These are phyloP conservation scores for Lasioglossum morio DNA, from an alignment of 2,888 invertebrate species.

Conservation along the genomic window DNA sequence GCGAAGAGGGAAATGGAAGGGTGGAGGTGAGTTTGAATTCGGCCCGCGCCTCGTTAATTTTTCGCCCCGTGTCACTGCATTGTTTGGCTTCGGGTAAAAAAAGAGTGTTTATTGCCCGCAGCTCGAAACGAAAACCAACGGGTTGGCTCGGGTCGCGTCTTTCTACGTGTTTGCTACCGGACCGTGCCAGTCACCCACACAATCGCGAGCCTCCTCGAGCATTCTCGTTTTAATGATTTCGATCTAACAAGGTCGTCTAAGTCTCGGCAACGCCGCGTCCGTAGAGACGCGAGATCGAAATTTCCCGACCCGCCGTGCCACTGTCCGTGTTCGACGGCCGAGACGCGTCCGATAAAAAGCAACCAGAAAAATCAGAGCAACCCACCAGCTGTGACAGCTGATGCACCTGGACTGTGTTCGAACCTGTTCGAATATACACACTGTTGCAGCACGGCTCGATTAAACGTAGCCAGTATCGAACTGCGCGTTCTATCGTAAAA, in stretches of 20 bases:
- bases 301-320: neutral
- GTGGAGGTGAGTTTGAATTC: slow-evolving; percentile 67
- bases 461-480: too few species aligned
- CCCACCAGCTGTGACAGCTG: neutral
- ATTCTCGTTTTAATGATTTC: slow-evolving; percentile 75
- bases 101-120: slow-evolving; percentile 71
- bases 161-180: slow-evolving; percentile 41
- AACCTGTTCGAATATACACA: neutral
- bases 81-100: slow-evolving; percentile 66
- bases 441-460: too few species aligned
- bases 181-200: slow-evolving; percentile 38
- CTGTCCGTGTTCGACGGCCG: slow-evolving; percentile 40
- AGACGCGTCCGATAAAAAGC: slow-evolving; percentile 17
- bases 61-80: slow-evolving; percentile 76
- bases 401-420: neutral
- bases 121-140: slow-evolving; percentile 69
- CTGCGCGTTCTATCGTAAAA: too few species aligned
- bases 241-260: slow-evolving; percentile 71
- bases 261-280: slow-evolving; percentile 8
- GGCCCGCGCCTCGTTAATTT: slow-evolving; percentile 77
- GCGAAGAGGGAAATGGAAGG: slow-evolving; percentile 29
- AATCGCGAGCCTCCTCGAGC: slow-evolving; percentile 52
- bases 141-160: slow-evolving; percentile 25
- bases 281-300: slow-evolving; percentile 31
- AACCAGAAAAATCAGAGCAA: neutral